These are phyloP conservation scores for Anticlea derivata DNA, from an alignment of 2,888 invertebrate species.

Conservation along the genomic window DNA sequence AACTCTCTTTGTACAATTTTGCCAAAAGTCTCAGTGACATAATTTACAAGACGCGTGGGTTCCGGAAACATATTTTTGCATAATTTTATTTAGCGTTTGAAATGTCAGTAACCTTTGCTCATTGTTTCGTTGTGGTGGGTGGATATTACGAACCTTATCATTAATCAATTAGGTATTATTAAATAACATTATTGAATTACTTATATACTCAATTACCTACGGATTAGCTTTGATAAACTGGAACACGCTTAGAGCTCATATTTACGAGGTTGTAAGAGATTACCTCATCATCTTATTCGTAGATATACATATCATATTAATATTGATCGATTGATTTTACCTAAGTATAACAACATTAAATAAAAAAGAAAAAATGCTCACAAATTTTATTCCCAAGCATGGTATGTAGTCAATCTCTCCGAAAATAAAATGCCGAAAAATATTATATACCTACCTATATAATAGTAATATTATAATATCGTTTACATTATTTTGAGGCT, in stretches of 20 bases:
- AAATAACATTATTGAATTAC: too few species aligned
- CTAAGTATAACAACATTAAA: too few species aligned
- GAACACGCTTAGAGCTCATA: background rate
- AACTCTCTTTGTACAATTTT: background rate
- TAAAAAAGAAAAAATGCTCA: too few species aligned
- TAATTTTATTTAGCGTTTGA: slow-evolving; percentile 9
- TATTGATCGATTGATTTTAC: background rate
- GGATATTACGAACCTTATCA: background rate
- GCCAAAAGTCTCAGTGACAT: background rate
- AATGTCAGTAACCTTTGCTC: background rate
- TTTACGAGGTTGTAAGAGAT: background rate
- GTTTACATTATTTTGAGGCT: too few species aligned
- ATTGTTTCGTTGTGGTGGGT: slow-evolving; percentile 9
- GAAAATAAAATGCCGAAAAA: too few species aligned
- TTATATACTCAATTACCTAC: too few species aligned
- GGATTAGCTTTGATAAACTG: slow-evolving; percentile 1
- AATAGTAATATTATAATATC: too few species aligned
- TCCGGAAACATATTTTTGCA: slow-evolving; percentile 11
- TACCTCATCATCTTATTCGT: slow-evolving; percentile 5
- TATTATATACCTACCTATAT: too few species aligned
- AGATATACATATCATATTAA: too few species aligned
- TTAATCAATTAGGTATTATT: too few species aligned
- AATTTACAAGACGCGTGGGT: slow-evolving; percentile 7
- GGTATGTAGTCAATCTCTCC: too few species aligned
- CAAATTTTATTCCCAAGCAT: too few species aligned